These are phyloP conservation scores for Adelognathus sp. DNA, from an alignment of 2,888 invertebrate genomes.

Conservation along the genomic window DNA sequence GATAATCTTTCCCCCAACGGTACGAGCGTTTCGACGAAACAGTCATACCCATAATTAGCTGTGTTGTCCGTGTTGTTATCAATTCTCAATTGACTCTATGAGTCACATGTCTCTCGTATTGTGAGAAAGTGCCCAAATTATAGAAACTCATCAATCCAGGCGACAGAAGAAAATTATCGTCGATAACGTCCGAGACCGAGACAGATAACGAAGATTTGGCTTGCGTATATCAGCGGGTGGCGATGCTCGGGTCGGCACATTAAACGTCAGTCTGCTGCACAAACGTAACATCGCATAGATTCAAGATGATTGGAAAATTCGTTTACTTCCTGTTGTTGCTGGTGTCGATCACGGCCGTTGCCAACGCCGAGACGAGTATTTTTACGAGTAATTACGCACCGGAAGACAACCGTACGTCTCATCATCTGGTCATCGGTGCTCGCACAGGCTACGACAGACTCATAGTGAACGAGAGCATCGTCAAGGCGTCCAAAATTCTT, in stretches of 20 bases:
- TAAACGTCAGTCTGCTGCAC: not conserved
- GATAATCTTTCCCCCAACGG: no score
- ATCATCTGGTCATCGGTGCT: constrained; percentile 56
- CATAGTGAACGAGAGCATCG: constrained; percentile 54
- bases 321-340: constrained; percentile 29
- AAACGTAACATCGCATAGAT: not conserved
- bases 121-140: no score
- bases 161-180: not conserved
- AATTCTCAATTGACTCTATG: no score
- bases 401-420: no score
- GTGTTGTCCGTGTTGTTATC: no score
- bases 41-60: no score
- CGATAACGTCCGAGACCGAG: not conserved
- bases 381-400: no score
- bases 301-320: constrained; percentile 44
- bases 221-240: not conserved
- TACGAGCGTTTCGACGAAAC: no score
- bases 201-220: not conserved
- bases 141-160: no score
- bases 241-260: not conserved
- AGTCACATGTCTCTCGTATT: no score
- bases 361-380: constrained; percentile 17
- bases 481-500: constrained; percentile 66
- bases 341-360: constrained; percentile 16
- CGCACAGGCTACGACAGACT: constrained; percentile 52